phyloP scores from a whole-genome alignment of 2,888 invertebrate species.

The Spatulosminthurus flaviceps region DNA sequence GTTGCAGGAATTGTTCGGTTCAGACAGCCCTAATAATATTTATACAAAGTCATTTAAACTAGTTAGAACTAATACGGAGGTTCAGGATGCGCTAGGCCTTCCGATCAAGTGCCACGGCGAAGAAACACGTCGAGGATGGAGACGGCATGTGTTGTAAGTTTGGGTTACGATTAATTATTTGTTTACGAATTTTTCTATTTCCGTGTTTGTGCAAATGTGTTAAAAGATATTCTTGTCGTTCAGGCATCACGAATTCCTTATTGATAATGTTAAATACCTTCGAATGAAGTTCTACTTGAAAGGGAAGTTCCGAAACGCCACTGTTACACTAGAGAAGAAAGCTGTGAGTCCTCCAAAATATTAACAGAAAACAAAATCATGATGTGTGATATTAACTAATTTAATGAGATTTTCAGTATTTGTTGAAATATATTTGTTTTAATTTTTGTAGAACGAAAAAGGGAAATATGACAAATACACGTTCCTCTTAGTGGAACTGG shows the following conservation, averaged over 20 bases:
- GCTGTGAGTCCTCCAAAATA: conserved; percentile 75
- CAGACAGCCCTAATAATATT: conserved; percentile 84
- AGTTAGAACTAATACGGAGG: conserved; percentile 78
- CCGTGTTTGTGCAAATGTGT: neutral
- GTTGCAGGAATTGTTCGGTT: conserved; percentile 85
- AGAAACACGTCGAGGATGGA: conserved; percentile 81
- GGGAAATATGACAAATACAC: conserved; percentile 73
- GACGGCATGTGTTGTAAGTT: conserved; percentile 78
- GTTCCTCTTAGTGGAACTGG: conserved; percentile 83
- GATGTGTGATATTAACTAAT: too few species aligned
- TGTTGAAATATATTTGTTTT: too few species aligned
- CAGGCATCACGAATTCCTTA: conserved; percentile 78
- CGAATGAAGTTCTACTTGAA: conserved; percentile 91
- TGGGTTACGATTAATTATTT: conserved; percentile 37
- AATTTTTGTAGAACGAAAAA: conserved; percentile 48
- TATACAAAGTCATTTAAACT: conserved; percentile 81
- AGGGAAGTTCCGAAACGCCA: conserved; percentile 81
- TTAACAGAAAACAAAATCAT: too few species aligned
- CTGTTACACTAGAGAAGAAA: conserved; percentile 86
- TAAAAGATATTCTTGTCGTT: neutral
- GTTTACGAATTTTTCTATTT: neutral
- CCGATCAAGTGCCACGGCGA: conserved; percentile 92
- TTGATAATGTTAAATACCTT: conserved; percentile 80
- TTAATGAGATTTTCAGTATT: too few species aligned
- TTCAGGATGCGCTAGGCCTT: conserved; percentile 85